These are phyloP conservation scores for Ecliptopera silaceata DNA, from an alignment of 2,888 invertebrate genomes.

Conservation along the genomic window DNA sequence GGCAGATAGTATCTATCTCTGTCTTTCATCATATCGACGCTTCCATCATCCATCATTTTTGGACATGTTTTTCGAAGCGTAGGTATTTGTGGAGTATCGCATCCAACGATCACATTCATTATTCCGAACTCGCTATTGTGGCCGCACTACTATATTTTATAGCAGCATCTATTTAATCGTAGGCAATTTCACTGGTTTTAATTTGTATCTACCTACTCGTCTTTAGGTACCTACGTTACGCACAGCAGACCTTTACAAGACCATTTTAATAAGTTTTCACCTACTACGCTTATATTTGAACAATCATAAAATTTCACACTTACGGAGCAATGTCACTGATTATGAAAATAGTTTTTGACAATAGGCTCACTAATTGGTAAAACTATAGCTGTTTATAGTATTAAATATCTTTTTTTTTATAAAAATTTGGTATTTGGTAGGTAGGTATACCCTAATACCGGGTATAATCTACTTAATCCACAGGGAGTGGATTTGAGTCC, in stretches of 20 bases:
- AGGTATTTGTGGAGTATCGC: constrained; percentile 69
- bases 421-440: constrained; percentile 55
- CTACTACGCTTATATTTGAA: too few species aligned
- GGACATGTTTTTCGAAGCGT: constrained; percentile 76
- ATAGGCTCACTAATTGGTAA: too few species aligned
- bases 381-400: too few species aligned
- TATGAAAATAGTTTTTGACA: too few species aligned
- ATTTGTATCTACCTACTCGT: too few species aligned
- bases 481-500: constrained; percentile 64
- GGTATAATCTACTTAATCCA: constrained; percentile 59
- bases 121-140: constrained; percentile 58
- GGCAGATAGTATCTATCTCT: constrained; percentile 55
- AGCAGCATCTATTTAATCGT: background rate
- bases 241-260: too few species aligned
- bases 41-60: constrained; percentile 76
- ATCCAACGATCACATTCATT: constrained; percentile 72
- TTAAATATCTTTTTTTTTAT: too few species aligned
- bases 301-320: too few species aligned
- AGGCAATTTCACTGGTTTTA: background rate
- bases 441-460: constrained; percentile 16
- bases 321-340: too few species aligned
- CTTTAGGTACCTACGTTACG: too few species aligned
- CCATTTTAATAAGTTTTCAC: too few species aligned
- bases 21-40: constrained; percentile 70
- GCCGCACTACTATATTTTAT: constrained; percentile 1